Evolutionary conservation across 2,113 vertebrate genomes (phyloP), one percentile per base, ranked within the genome.

Genomic region (Oncorhynchus keta): DNA sequence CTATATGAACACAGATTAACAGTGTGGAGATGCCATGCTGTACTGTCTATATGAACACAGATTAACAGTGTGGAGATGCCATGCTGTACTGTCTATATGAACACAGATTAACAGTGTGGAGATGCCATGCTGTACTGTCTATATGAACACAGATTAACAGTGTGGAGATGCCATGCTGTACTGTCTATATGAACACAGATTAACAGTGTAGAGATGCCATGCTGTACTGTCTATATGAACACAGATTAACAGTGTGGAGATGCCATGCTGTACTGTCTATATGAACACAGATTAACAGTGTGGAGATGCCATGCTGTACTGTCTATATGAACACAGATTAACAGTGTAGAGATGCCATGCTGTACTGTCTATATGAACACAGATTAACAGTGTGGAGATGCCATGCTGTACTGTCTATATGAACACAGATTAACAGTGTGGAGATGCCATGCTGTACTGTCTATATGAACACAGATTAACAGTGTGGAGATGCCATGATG

Each of bases 1-100:
- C 28, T 30, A 14, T 49, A 49, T 12, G 48, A 49, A 49, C 48
- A 49, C 48, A 49, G 48, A 49, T 32, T 32, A 32, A 32, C 32
- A 32, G 32, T 49, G 48, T 51, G 0, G 11, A 13, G 49, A 51
- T 51, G 49, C 9, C 74, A 77, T 79, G 71, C 48, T 69, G 83
- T 79, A 84, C 88, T 3, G 28, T 48, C 45, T 11, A 48, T 48
- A 48, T 9, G 11, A 83, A 39, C 26, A 32, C 72, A 75, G 81
- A 85, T 84, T 82, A 86, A 49, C 73, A 72, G 76, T 51, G 39
- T 72, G 28, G 62, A 71, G 75, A 12, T 75, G 81, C 68, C 74
- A 77, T 78, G 69, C 61, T 68, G 83, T 79, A 84, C 86, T 87
- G 86, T 86, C 80, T 30, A 4, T 49, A 49, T 12, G 48, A 49